Evolutionary conservation across 2,888 invertebrate genomes (phyloP).

Genomic region (Pristionchus mayeri): DNA sequence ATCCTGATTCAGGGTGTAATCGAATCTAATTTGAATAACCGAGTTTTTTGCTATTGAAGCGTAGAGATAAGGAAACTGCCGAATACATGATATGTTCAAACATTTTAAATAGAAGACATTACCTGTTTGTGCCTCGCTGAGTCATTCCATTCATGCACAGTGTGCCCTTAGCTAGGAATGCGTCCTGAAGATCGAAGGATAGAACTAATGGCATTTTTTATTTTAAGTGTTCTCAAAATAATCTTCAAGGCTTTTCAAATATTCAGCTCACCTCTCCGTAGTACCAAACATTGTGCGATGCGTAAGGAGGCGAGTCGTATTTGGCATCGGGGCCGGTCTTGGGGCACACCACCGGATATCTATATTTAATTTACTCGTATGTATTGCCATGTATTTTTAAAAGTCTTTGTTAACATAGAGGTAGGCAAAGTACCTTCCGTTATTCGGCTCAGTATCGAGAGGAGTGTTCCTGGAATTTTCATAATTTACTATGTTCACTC

Average conservation of each 20-base stretch:
- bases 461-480: slow-evolving; percentile 23
- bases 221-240: too few species aligned
- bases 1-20: too few species aligned
- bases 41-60: too few species aligned
- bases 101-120: too few species aligned
- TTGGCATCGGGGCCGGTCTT: slow-evolving; percentile 58
- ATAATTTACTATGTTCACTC: too few species aligned
- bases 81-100: too few species aligned
- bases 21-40: too few species aligned
- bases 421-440: not conserved
- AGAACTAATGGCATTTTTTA: too few species aligned
- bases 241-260: too few species aligned
- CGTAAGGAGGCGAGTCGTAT: slow-evolving; percentile 72
- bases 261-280: slow-evolving; percentile 61
- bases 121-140: slow-evolving; percentile 11
- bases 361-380: not conserved
- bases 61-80: too few species aligned
- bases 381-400: too few species aligned
- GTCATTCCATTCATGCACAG: slow-evolving; percentile 18
- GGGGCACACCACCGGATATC: slow-evolving; percentile 64
- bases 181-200: not conserved
- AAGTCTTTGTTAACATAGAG: too few species aligned
- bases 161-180: not conserved
- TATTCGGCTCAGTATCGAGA: not conserved
- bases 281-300: slow-evolving; percentile 67